Evolutionary conservation across 2,888 invertebrate genomes (phyloP).

Genomic region (Gryllus longicercus): DNA sequence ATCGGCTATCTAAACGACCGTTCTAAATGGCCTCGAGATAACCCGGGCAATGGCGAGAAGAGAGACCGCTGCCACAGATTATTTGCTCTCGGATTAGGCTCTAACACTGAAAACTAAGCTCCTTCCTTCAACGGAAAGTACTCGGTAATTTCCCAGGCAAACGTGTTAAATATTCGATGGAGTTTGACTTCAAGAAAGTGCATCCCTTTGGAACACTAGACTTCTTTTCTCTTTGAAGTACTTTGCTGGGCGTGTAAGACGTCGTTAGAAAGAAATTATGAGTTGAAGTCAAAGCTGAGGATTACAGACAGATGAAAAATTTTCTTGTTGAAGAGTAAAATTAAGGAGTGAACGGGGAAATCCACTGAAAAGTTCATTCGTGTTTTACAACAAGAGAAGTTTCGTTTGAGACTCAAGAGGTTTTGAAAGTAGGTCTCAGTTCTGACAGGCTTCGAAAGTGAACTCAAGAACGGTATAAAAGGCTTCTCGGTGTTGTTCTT

Average conservation of each 20-base stretch:
- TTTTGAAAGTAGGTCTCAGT: neutral
- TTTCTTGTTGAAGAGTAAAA: conserved; percentile 17
- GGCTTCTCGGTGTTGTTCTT: neutral
- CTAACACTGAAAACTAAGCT: too few species aligned
- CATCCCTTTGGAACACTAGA: neutral
- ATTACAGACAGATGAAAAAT: conserved; percentile 17
- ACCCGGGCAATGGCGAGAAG: too few species aligned
- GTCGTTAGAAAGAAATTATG: neutral
- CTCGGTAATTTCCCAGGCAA: neutral
- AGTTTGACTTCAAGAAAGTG: neutral
- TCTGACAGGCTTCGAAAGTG: neutral
- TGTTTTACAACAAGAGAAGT: neutral
- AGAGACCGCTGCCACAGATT: too few species aligned
- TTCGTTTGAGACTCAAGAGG: neutral
- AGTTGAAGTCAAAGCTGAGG: neutral
- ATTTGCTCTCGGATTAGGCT: too few species aligned
- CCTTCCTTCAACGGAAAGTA: neutral
- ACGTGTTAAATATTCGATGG: neutral
- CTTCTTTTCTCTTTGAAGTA: neutral
- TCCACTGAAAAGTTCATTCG: neutral
- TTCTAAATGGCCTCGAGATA: too few species aligned
- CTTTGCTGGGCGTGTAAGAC: neutral
- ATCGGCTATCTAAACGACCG: too few species aligned
- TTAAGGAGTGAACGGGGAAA: neutral
- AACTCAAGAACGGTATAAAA: neutral